A percentile compares a stretch with the other conserved stretches of the same genome.
phyloP scores from a whole-genome alignment of 1,140 invertebrate species.

The Bombus terrestris region DNA sequence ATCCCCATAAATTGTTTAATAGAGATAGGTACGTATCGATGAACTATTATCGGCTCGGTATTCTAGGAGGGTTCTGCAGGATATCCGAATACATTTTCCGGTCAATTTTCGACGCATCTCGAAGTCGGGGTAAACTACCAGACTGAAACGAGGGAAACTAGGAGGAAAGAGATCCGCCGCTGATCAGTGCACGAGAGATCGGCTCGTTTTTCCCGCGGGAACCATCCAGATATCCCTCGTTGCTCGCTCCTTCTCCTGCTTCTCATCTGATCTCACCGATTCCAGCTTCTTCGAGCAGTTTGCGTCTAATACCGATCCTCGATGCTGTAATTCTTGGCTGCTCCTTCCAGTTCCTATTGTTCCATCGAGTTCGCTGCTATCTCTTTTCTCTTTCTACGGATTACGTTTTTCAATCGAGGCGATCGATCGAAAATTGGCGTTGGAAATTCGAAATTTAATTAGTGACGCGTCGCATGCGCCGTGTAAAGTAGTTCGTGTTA shows the following conservation, averaged over 20 bases:
- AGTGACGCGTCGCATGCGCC: too few relatives aligned
- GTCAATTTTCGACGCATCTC: not conserved
- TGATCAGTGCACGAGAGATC: conserved; percentile 33
- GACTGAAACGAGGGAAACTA: not conserved
- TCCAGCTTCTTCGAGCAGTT: conserved; percentile 23
- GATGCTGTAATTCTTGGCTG: not conserved
- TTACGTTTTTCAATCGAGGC: not conserved
- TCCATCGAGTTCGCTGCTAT: not conserved
- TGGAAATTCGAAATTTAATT: too few relatives aligned
- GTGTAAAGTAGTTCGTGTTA: too few relatives aligned
- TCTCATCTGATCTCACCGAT: not conserved
- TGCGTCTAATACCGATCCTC: conserved; percentile 24
- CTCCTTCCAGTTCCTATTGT: not conserved
- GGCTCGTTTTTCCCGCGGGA: conserved; percentile 41
- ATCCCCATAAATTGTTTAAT: not conserved
- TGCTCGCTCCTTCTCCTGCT: not conserved
- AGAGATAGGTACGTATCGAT: not conserved
- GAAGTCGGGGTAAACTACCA: not conserved
- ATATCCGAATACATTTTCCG: conserved; percentile 6
- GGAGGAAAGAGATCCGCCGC: not conserved
- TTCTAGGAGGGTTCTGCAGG: too few relatives aligned
- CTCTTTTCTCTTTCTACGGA: not conserved
- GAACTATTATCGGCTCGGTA: not conserved
- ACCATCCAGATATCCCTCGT: conserved; percentile 48
- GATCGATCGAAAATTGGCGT: too few relatives aligned